Evolutionary conservation across 2,888 invertebrate species (phyloP).

Genomic region (Phlogophora meticulosa): DNA sequence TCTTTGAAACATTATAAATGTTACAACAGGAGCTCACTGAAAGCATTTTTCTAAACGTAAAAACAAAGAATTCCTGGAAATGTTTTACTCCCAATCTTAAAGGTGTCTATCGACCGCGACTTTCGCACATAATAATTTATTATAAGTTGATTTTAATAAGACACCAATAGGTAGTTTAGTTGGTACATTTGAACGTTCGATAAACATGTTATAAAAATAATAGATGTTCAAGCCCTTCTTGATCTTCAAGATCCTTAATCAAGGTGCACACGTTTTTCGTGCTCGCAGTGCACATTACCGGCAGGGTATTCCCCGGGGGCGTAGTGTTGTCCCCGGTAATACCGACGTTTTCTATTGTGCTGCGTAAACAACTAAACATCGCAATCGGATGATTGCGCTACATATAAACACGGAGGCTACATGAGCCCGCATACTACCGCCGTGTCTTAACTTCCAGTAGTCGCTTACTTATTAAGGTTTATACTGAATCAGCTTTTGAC

Average conservation of each 20-base stretch:
- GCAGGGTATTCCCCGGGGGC: constrained; percentile 37
- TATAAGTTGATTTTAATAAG: neutral
- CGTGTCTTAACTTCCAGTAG: constrained; percentile 7
- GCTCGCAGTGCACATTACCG: constrained; percentile 34
- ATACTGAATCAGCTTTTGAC: neutral
- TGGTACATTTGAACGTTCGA: too few species aligned
- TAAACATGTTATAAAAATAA: neutral
- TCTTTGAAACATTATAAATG: constrained; percentile 31
- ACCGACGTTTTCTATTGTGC: constrained; percentile 69
- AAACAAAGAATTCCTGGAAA: constrained; percentile 3
- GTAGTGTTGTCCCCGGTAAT: constrained; percentile 56
- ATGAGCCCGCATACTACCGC: neutral
- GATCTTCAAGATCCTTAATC: neutral
- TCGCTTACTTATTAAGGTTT: constrained; percentile 5
- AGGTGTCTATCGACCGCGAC: neutral
- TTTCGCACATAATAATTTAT: constrained; percentile 3
- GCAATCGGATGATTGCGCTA: constrained; percentile 65
- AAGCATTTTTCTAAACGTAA: constrained; percentile 22
- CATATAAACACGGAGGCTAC: constrained; percentile 32
- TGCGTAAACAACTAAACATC: constrained; percentile 71
- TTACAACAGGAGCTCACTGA: constrained; percentile 14
- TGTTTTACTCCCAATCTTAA: constrained; percentile 16
- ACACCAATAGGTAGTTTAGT: too few species aligned
- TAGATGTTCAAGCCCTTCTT: neutral
- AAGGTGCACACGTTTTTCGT: neutral